Percentiles rank a stretch among this genome's conserved stretches.
These are phyloP conservation scores for Caenorhabditis parvicauda DNA, from an alignment of 2,888 invertebrate genomes.

Conservation along the genomic window DNA sequence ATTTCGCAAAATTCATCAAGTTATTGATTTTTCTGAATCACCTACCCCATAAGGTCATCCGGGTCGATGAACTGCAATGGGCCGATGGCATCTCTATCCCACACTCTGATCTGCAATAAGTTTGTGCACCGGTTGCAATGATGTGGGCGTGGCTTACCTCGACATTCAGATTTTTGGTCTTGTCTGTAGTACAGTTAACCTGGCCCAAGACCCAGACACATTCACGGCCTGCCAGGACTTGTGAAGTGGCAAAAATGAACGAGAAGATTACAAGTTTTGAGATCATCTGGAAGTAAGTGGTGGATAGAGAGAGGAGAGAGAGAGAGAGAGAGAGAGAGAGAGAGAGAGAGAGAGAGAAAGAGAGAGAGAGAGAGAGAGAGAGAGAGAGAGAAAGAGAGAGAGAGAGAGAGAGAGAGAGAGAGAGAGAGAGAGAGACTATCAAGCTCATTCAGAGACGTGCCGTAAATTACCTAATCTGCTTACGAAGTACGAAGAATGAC, in stretches of 20 bases:
- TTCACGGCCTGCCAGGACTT: constrained; percentile 28
- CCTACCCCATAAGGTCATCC: constrained; percentile 61
- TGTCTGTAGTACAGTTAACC: constrained; percentile 51
- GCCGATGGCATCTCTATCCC: constrained; percentile 52
- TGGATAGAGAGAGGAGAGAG: neutral
- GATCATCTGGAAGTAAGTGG: neutral
- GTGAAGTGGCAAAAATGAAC: neutral
- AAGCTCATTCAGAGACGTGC: too few relatives aligned
- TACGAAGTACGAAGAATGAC: too few relatives aligned
- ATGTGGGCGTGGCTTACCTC: constrained; percentile 38
- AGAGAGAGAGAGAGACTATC: too few relatives aligned
- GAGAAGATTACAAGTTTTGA: constrained; percentile 5
- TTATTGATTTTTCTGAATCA: too few relatives aligned
- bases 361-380: constrained; percentile 1
- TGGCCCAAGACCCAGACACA: constrained; percentile 58
- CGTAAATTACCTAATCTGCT: too few relatives aligned
- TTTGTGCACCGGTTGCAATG: neutral
- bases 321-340: neutral
- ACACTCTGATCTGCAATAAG: constrained; percentile 42
- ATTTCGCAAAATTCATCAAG: neutral
- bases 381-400: too few relatives aligned
- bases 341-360: neutral
- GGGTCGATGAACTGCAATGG: constrained; percentile 53
- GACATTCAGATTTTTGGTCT: constrained; percentile 54
- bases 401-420: too few relatives aligned